These are phyloP conservation scores for Psittacula derbiana DNA, from an alignment of 2,797 vertebrate genomes.

Conservation along the genomic window DNA sequence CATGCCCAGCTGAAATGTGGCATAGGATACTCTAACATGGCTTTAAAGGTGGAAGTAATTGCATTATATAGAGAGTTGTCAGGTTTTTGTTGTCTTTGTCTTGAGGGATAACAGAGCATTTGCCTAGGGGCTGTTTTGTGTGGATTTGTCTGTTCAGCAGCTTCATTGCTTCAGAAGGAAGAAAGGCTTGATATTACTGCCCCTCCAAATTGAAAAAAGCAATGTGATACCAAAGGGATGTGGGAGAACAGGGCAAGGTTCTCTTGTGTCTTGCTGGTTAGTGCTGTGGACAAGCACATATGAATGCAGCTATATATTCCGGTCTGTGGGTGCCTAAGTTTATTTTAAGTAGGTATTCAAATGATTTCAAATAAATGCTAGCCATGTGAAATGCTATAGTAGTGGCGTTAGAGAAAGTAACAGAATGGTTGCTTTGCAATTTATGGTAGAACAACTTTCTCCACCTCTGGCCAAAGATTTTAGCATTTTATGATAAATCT, in stretches of 20 bases:
- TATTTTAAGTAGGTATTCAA: neutral
- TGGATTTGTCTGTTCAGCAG: neutral
- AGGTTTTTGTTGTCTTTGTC: constrained; percentile 12
- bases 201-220: neutral
- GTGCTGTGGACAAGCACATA: neutral
- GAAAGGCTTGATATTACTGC: neutral
- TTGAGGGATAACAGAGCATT: neutral
- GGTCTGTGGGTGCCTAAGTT: neutral
- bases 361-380: neutral
- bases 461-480: neutral
- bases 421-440: neutral
- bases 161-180: neutral
- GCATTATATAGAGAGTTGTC: neutral
- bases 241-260: neutral
- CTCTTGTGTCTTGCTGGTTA: neutral
- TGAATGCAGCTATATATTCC: neutral
- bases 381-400: neutral
- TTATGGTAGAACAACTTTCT: neutral
- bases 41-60: constrained; percentile 13
- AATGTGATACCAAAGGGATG: neutral
- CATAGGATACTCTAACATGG: neutral
- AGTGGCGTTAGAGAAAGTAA: neutral
- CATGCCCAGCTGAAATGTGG: neutral
- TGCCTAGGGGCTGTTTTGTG: neutral
- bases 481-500: neutral